Conservation (phyloP, 2,113 vertebrate species). For the Ailurus styani region DNA sequence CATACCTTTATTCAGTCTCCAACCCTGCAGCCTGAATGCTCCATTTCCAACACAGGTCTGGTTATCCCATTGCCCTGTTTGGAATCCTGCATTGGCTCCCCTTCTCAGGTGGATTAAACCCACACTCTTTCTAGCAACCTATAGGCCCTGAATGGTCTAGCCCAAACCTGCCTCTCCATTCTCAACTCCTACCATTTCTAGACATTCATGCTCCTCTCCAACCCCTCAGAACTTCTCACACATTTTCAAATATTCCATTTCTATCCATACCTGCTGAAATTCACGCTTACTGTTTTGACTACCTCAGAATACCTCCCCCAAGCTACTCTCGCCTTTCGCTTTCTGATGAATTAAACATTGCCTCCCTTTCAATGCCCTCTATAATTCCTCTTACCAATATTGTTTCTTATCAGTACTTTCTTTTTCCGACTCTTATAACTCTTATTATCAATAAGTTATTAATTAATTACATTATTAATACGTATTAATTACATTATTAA, state of each 20-base stretch:
- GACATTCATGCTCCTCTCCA: neutral
- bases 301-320: neutral
- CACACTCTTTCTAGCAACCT: neutral
- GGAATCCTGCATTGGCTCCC: neutral
- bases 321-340: neutral
- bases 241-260: neutral
- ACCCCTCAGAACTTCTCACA: neutral
- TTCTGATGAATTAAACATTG: neutral
- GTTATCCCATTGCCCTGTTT: neutral
- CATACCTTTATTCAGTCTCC: neutral
- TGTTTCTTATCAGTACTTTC: neutral
- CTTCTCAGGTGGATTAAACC: neutral
- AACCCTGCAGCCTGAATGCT: neutral
- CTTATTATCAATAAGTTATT: neutral
- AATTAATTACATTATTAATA: no score
- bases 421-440: neutral
- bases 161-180: neutral
- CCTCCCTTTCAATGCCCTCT: neutral
- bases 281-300: neutral
- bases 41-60: neutral
- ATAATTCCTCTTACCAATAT: neutral
- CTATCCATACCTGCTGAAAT: neutral
- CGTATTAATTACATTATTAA: no score
- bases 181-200: neutral
- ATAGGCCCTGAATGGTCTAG: neutral